phyloP scores from a whole-genome alignment of 2,113 vertebrate species.

The Aspidoscelis tigris region DNA sequence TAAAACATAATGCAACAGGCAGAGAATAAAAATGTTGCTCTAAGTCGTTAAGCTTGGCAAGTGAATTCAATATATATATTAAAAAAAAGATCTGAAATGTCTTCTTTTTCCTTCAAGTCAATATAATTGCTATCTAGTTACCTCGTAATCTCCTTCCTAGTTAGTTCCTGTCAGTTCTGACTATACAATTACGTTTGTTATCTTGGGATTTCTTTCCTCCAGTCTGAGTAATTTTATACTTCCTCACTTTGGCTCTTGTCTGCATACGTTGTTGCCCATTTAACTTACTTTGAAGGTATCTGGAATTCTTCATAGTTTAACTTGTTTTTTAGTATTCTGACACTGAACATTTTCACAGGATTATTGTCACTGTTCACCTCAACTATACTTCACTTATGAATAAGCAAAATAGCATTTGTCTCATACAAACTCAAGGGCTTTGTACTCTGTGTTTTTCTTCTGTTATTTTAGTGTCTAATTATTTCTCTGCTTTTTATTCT shows the following conservation, averaged over 20 bases:
- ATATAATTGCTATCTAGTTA: neutral
- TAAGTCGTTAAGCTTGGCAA: neutral
- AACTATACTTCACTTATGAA: neutral
- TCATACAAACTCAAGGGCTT: no score
- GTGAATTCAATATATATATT: neutral
- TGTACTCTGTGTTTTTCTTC: neutral
- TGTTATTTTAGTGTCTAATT: neutral
- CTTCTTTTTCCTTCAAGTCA: neutral
- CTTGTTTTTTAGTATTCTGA: neutral
- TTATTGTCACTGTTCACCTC: neutral
- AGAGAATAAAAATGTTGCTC: slow-evolving; percentile 15
- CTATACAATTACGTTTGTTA: no score
- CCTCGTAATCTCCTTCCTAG: neutral
- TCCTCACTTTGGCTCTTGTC: neutral
- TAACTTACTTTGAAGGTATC: neutral
- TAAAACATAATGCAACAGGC: slow-evolving; percentile 13
- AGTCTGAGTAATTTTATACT: neutral
- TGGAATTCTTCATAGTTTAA: no score
- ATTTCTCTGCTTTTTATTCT: neutral
- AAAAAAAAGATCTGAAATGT: neutral
- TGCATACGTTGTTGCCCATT: neutral
- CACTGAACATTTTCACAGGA: neutral
- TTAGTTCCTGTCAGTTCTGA: neutral
- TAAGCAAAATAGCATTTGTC: neutral
- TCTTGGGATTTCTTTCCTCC: neutral